A percentile compares a stretch with the other conserved stretches of the same genome.
Conservation (phyloP, 2,888 invertebrate species). For the Acrobasis suavella region DNA sequence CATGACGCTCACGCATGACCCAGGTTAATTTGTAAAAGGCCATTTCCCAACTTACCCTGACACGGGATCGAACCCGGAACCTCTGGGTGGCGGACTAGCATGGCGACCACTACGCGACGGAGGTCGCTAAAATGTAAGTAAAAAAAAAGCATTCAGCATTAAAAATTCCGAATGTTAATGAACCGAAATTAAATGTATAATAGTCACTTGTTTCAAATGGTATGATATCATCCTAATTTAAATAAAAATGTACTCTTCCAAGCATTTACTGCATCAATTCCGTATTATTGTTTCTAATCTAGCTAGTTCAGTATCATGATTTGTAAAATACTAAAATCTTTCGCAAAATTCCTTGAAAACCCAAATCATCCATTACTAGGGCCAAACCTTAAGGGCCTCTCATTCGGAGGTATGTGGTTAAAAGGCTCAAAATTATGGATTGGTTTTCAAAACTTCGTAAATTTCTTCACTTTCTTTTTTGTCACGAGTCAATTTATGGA, state of each 20-base stretch:
- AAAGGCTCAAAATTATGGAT: slow-evolving; percentile 43
- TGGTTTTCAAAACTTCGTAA: slow-evolving; percentile 41
- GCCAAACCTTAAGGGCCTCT: slow-evolving; percentile 56
- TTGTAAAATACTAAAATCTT: slow-evolving; percentile 40
- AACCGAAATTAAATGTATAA: no score
- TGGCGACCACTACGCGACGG: no score
- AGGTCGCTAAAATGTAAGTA: no score
- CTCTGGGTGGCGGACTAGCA: no score
- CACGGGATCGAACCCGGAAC: no score
- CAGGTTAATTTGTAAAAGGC: no score
- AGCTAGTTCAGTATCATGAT: slow-evolving; percentile 36
- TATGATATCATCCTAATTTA: slow-evolving; percentile 6
- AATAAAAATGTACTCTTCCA: background rate
- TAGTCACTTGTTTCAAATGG: background rate
- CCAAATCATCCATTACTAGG: slow-evolving; percentile 57
- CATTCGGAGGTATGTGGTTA: slow-evolving; percentile 56
- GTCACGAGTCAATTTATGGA: slow-evolving; percentile 47
- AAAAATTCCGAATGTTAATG: no score
- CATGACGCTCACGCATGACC: no score
- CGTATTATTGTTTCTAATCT: background rate
- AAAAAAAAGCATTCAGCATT: no score
- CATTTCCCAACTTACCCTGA: no score
- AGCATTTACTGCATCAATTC: background rate
- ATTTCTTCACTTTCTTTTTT: slow-evolving; percentile 43
- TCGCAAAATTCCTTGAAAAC: slow-evolving; percentile 48